Conservation (phyloP, 2,113 vertebrate species). For the Centropristis striata region DNA sequence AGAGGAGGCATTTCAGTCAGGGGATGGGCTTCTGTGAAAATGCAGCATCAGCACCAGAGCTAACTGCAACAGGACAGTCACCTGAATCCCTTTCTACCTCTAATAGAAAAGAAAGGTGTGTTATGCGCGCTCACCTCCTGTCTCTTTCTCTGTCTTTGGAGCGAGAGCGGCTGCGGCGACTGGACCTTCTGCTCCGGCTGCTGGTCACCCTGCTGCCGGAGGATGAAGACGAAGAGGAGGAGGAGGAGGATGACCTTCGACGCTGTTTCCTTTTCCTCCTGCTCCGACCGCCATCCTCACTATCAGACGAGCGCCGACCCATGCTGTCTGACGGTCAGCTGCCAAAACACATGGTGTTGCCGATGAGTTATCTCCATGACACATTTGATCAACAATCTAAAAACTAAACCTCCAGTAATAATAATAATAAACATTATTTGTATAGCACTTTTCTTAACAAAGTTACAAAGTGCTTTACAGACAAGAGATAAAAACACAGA, state of each 20-base stretch:
- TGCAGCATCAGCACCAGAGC: background rate
- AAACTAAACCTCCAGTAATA: too few species aligned
- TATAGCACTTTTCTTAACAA: too few species aligned
- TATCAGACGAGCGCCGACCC: conserved; percentile 95
- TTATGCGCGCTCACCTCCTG: conserved; percentile 49
- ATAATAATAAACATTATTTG: too few species aligned
- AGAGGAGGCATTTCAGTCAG: background rate
- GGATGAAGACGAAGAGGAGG: conserved; percentile 93
- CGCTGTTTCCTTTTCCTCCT: conserved; percentile 92
- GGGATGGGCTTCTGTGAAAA: background rate
- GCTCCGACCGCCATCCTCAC: conserved; percentile 91
- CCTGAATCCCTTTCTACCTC: too few species aligned
- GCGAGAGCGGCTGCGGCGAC: conserved; percentile 89
- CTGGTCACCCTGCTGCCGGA: conserved; percentile 88
- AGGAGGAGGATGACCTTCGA: conserved; percentile 90
- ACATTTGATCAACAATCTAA: background rate
- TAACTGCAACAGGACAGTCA: too few species aligned
- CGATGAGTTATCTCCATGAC: background rate
- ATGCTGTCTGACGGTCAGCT: conserved; percentile 77
- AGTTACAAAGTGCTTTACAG: too few species aligned
- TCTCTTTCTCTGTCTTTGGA: conserved; percentile 88
- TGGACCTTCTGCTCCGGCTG: conserved; percentile 89
- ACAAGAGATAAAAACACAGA: too few species aligned
- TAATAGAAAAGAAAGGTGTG: background rate
- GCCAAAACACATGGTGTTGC: background rate